Conservation (phyloP, 2,113 vertebrate genomes). For the Mugil cephalus region DNA sequence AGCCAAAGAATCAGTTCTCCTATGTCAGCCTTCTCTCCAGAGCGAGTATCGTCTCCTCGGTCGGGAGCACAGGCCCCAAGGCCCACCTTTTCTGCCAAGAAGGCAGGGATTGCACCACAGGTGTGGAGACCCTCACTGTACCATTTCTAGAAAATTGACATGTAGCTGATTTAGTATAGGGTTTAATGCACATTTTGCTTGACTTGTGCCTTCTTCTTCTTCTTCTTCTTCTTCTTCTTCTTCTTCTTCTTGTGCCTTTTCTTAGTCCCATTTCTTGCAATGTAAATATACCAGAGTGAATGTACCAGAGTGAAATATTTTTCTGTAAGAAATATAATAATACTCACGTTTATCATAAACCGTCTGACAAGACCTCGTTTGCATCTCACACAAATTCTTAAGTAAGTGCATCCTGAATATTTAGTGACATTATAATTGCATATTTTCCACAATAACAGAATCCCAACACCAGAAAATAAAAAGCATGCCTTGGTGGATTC, state of each 20-base stretch:
- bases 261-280: neutral
- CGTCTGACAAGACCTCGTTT: neutral
- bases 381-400: conserved; percentile 4
- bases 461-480: neutral
- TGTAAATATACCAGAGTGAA: too few species aligned
- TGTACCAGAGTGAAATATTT: conserved; percentile 7
- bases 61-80: conserved; percentile 88
- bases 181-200: conserved; percentile 25
- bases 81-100: conserved; percentile 94
- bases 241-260: conserved; percentile 14
- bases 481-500: conserved; percentile 38
- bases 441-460: conserved; percentile 16
- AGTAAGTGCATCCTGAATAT: conserved; percentile 21
- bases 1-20: conserved; percentile 82
- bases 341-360: conserved; percentile 12
- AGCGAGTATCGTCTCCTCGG: conserved; percentile 85
- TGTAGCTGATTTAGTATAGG: neutral
- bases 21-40: conserved; percentile 71
- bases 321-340: conserved; percentile 15
- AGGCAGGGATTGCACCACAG: conserved; percentile 93
- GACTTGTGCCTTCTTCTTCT: conserved; percentile 33
- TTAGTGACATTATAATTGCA: conserved; percentile 5
- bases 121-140: conserved; percentile 97
- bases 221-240: conserved; percentile 32
- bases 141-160: conserved; percentile 81